A percentile compares a stretch with the other conserved stretches of the same genome.
Evolutionary conservation across 1,140 invertebrate species (phyloP).

Genomic region (Brachionus plicatilis): DNA sequence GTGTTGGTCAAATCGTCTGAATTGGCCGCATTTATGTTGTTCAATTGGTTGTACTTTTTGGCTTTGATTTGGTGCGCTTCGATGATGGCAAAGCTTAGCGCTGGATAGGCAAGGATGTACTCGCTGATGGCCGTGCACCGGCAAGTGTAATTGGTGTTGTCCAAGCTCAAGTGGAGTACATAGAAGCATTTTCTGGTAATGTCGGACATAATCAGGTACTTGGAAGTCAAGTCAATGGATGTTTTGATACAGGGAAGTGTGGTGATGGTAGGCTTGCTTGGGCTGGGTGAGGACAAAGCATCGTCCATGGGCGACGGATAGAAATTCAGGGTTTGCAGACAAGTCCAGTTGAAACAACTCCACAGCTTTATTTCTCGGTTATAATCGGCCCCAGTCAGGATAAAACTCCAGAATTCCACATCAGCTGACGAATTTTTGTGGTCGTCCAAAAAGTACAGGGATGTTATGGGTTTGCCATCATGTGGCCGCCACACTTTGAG

Average conservation of each 20-base stretch:
- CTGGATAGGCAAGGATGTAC: constrained; percentile 69
- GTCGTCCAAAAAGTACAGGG: constrained; percentile 84
- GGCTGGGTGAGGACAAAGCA: neutral
- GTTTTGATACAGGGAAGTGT: constrained; percentile 63
- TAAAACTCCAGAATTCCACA: constrained; percentile 85
- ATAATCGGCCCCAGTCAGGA: constrained; percentile 78
- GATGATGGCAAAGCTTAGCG: constrained; percentile 76
- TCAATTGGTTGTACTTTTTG: constrained; percentile 26
- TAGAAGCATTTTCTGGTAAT: constrained; percentile 70
- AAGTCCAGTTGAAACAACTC: constrained; percentile 86
- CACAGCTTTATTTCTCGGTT: constrained; percentile 86
- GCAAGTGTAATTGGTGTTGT: constrained; percentile 59
- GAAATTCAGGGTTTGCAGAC: constrained; percentile 71
- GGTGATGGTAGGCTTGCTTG: neutral
- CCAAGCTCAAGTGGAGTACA: constrained; percentile 67
- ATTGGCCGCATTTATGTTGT: neutral
- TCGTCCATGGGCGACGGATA: neutral
- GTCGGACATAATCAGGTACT: constrained; percentile 76
- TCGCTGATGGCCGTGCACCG: constrained; percentile 68
- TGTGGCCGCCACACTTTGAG: constrained; percentile 86
- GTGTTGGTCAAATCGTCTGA: neutral
- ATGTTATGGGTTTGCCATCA: constrained; percentile 73
- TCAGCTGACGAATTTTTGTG: constrained; percentile 71
- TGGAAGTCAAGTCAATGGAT: constrained; percentile 71
- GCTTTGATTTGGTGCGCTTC: constrained; percentile 63